Base-by-base conservation (phyloP, 2,888 invertebrate species). In the Apodemia zela region DNA sequence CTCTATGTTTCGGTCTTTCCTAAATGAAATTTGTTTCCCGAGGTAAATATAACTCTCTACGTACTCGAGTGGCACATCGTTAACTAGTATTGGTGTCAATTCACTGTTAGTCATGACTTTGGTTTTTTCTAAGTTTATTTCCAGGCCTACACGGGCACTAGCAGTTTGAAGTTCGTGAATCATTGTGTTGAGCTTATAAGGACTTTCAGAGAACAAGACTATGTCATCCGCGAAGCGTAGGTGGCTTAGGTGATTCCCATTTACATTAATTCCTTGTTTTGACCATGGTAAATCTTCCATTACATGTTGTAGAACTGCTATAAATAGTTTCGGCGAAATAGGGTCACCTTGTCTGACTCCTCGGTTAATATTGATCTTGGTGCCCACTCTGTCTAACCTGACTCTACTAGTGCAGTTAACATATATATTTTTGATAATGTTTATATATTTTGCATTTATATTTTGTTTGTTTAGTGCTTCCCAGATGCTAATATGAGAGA, bases 141-240 rank as follows among this genome's bases (percentile, higher is more conserved):
- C 21, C 21, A 21, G 21, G 21, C 21, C 21, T 21, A 21, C 21
- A 21, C 33, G 7, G 0, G 33, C 47, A n/a, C 47, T 47, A 47
- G 47, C n/a, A 59, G 38, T 5, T 59, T 38, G 59, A n/a, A 61
- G 21, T 61, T 61, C 0, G 17, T 21, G 21, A 21, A 47, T 47
- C 47, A 47, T 47, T 47, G 7, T 47, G 17, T 17, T 17, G 17
- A n/a, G 47, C 17, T 47, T 47, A 17, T 47, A 8, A 1, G 51
- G 8, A 29, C 33, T 57, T 60, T 65, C 64, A 18, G 65, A 51
- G 51, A 67, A 54, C 7, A 66, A 35, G 11, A 66, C 51, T 3
- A 67, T 63, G 29, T 67, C 67, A 42, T 69, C 67, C 6, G 67
- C 67, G 54, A 69, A 69, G 25, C 67, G 64, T 7, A 67, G 45